phyloP scores from a whole-genome alignment of 2,888 invertebrate species.

The Cataglyphis altisquamis region DNA sequence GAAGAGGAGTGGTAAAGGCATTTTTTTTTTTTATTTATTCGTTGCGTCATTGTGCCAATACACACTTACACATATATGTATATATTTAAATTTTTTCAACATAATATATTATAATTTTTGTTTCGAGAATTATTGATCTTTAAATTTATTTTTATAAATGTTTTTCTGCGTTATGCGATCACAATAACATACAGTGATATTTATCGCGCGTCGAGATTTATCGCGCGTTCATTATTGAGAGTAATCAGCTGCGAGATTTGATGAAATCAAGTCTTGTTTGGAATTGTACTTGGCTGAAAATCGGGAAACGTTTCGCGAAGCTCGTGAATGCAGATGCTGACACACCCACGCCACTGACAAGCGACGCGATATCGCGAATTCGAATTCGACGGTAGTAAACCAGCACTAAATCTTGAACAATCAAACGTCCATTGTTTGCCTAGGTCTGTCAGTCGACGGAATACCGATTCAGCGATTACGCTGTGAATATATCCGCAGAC shows the following conservation, averaged over 20 bases:
- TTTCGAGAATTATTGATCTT: neutral
- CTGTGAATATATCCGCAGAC: slow-evolving; percentile 60
- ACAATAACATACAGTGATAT: neutral
- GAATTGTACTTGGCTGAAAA: slow-evolving; percentile 53
- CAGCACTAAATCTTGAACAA: slow-evolving; percentile 83
- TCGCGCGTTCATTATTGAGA: slow-evolving; percentile 16
- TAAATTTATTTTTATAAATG: neutral
- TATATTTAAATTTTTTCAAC: neutral
- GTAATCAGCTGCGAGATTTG: slow-evolving; percentile 48
- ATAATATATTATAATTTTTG: neutral
- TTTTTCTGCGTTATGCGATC: neutral
- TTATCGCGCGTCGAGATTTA: neutral
- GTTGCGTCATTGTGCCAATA: neutral
- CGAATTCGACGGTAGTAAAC: slow-evolving; percentile 82
- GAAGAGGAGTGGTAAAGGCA: neutral
- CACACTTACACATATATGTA: neutral
- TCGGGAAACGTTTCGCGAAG: slow-evolving; percentile 53
- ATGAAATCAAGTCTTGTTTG: slow-evolving; percentile 51
- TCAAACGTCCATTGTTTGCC: slow-evolving; percentile 83
- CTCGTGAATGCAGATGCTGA: slow-evolving; percentile 54
- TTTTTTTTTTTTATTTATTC: neutral
- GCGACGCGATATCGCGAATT: slow-evolving; percentile 73
- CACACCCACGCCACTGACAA: slow-evolving; percentile 45
- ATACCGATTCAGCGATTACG: slow-evolving; percentile 77
- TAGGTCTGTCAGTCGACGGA: slow-evolving; percentile 81